A percentile compares a stretch with the other conserved stretches of the same genome.
These are phyloP conservation scores for Hipparchia semele DNA, from an alignment of 2,888 invertebrate species.

Conservation along the genomic window DNA sequence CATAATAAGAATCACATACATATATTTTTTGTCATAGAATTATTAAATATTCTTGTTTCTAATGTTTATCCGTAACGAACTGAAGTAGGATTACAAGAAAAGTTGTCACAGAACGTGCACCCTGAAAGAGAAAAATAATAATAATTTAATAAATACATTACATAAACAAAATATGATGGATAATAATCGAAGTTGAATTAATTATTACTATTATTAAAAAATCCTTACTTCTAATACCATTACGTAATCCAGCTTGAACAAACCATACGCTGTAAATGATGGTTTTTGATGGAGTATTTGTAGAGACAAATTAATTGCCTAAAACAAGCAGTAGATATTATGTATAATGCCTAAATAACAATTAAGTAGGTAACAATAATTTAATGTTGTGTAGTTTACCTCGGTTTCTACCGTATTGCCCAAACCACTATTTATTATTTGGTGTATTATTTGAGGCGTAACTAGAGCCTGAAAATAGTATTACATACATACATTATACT, in stretches of 20 bases:
- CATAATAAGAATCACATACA: too few relatives aligned
- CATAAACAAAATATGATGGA: too few relatives aligned
- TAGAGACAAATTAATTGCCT: constrained; percentile 63
- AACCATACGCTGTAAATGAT: constrained; percentile 54
- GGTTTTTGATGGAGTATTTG: constrained; percentile 62
- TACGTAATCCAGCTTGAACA: constrained; percentile 56
- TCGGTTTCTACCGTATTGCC: constrained; percentile 54
- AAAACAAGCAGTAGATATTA: constrained; percentile 33
- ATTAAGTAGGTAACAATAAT: background rate
- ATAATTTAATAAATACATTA: too few relatives aligned
- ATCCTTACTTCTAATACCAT: constrained; percentile 55
- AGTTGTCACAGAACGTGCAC: constrained; percentile 55
- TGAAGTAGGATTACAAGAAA: constrained; percentile 62
- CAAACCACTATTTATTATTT: constrained; percentile 60
- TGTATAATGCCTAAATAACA: too few relatives aligned
- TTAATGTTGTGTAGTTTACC: constrained; percentile 44
- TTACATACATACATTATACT: too few relatives aligned
- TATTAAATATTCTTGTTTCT: background rate
- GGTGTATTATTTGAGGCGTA: constrained; percentile 55
- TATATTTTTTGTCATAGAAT: background rate
- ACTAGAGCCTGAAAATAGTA: constrained; percentile 55
- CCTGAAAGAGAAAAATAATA: constrained; percentile 44
- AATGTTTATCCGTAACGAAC: constrained; percentile 45
- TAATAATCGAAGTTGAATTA: too few relatives aligned
- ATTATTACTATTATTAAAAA: background rate